These are phyloP conservation scores for Saccostrea glomerata DNA, from an alignment of 1,140 invertebrate genomes.

Conservation along the genomic window DNA sequence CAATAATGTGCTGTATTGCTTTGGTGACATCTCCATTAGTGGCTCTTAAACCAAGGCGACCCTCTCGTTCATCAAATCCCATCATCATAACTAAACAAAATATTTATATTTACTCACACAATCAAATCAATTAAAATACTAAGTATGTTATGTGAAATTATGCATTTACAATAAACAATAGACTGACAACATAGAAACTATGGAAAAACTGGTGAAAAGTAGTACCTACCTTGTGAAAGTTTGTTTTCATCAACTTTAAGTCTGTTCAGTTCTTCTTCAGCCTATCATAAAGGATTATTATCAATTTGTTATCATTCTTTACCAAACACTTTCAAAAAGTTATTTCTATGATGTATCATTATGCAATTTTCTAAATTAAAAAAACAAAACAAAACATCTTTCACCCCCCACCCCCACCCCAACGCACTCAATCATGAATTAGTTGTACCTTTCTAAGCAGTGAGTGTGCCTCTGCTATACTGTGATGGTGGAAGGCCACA, in stretches of 20 bases:
- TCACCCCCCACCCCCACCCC: too few relatives aligned
- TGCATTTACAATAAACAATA: too few relatives aligned
- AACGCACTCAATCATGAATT: neutral
- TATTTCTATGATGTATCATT: neutral
- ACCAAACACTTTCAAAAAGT: neutral
- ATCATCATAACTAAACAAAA: constrained; percentile 80
- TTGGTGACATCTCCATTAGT: constrained; percentile 82
- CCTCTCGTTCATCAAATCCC: constrained; percentile 84
- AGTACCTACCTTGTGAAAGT: constrained; percentile 73
- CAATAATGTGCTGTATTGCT: constrained; percentile 84
- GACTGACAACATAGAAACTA: too few relatives aligned
- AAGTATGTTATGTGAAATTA: too few relatives aligned
- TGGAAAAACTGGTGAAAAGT: neutral
- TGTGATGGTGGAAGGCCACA: constrained; percentile 87
- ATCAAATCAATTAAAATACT: too few relatives aligned
- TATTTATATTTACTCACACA: neutral
- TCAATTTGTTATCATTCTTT: neutral
- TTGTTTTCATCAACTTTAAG: constrained; percentile 84
- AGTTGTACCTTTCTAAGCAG: constrained; percentile 79
- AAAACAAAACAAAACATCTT: too few relatives aligned
- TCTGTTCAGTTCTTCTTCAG: constrained; percentile 82
- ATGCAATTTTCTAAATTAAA: neutral
- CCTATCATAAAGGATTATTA: constrained; percentile 71
- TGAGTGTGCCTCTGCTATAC: constrained; percentile 81
- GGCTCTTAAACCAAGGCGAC: constrained; percentile 84